phyloP scores from a whole-genome alignment of 2,113 vertebrate genomes.

The Protomyctophum bolini region DNA sequence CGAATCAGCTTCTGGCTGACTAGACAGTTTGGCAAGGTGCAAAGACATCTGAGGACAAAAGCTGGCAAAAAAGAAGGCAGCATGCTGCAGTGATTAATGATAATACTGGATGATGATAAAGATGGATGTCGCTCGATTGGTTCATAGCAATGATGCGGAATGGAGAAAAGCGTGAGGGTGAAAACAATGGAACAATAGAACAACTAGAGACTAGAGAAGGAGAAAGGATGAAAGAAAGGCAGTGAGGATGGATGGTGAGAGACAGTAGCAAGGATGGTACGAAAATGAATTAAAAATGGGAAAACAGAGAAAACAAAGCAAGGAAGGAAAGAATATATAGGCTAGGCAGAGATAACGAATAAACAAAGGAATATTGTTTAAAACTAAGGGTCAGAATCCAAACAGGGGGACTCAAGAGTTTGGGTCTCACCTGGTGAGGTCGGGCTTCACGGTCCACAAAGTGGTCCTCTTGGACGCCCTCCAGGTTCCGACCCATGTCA shows the following conservation, averaged over 20 bases:
- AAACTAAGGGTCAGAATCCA: too few species aligned
- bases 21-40: neutral
- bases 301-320: neutral
- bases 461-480: slow-evolving; percentile 75
- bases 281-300: neutral
- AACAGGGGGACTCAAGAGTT: too few species aligned
- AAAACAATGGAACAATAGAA: too few species aligned
- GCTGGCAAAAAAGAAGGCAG: neutral
- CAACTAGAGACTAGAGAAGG: too few species aligned
- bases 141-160: too few species aligned
- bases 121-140: too few species aligned
- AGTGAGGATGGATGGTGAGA: neutral
- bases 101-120: too few species aligned
- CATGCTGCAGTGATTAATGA: neutral
- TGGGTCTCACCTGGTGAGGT: slow-evolving; percentile 84
- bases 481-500: slow-evolving; percentile 89
- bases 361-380: neutral
- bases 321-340: neutral
- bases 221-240: neutral
- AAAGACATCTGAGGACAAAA: slow-evolving; percentile 3
- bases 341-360: neutral
- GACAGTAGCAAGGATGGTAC: neutral
- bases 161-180: too few species aligned
- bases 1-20: neutral
- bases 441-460: slow-evolving; percentile 86